Percentiles rank a stretch among this genome's conserved stretches.
phyloP scores from a whole-genome alignment of 2,113 vertebrate genomes.

The Hydrolagus affinis region DNA sequence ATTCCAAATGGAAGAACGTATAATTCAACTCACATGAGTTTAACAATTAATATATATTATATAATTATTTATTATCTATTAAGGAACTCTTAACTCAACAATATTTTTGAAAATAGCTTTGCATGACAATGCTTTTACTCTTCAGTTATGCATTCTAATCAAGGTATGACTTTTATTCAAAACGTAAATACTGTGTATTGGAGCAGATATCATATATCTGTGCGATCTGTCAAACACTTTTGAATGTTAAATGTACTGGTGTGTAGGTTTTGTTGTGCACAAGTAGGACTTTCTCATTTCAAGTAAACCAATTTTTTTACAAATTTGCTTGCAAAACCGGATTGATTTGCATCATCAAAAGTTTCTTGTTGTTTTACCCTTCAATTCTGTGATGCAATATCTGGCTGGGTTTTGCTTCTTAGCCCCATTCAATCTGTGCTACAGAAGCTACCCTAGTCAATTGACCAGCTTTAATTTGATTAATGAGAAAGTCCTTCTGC shows the following conservation, averaged over 20 bases:
- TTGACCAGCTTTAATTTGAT: slow-evolving; percentile 7
- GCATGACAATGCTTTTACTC: background rate
- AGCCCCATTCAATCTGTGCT: background rate
- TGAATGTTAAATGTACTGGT: background rate
- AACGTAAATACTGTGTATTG: background rate
- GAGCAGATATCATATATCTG: slow-evolving; percentile 31
- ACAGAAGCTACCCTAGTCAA: background rate
- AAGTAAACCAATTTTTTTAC: no score
- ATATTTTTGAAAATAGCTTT: background rate
- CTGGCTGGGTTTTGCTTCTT: background rate
- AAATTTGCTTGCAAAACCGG: no score
- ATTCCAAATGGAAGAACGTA: slow-evolving; percentile 14
- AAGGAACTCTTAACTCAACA: background rate
- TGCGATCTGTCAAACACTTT: slow-evolving; percentile 15
- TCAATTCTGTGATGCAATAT: no score
- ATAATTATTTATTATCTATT: slow-evolving; percentile 29
- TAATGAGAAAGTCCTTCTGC: background rate
- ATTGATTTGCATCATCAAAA: no score
- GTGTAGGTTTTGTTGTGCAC: background rate
- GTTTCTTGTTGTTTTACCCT: no score
- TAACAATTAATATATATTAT: slow-evolving; percentile 30
- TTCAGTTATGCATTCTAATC: slow-evolving; percentile 8
- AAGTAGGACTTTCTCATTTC: background rate
- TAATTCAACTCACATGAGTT: background rate
- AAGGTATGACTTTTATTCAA: slow-evolving; percentile 9